Percentiles rank a stretch among this genome's conserved stretches.
These are phyloP conservation scores for Pangasius djambal DNA, from an alignment of 2,797 vertebrate species.

Conservation along the genomic window DNA sequence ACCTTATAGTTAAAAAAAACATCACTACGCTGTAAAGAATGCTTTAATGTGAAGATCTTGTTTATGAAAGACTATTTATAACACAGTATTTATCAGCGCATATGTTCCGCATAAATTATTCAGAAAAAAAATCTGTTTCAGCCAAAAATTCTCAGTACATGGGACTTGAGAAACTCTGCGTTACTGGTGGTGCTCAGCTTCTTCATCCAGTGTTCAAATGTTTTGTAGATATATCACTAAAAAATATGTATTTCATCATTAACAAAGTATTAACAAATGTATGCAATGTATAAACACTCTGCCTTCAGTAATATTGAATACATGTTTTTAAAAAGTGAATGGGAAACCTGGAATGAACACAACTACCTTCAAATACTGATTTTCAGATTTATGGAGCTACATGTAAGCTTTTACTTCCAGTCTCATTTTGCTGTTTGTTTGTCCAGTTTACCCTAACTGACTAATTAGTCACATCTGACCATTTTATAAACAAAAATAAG, in stretches of 20 bases:
- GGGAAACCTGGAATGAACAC: constrained; percentile 74
- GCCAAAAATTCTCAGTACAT: constrained; percentile 11
- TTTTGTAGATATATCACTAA: constrained; percentile 74
- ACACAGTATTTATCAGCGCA: constrained; percentile 17
- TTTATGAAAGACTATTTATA: background rate
- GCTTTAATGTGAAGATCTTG: constrained; percentile 8
- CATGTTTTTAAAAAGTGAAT: constrained; percentile 73
- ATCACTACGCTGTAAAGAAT: constrained; percentile 1
- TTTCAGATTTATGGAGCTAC: constrained; percentile 53
- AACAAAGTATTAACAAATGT: constrained; percentile 79
- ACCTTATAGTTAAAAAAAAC: background rate
- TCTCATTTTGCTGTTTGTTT: background rate
- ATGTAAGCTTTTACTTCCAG: background rate
- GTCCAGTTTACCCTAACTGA: background rate
- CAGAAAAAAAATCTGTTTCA: background rate
- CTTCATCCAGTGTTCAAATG: constrained; percentile 55
- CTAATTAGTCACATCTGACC: background rate
- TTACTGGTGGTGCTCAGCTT: constrained; percentile 46
- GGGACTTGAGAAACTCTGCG: background rate
- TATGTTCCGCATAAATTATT: background rate
- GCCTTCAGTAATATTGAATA: constrained; percentile 68
- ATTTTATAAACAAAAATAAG: background rate
- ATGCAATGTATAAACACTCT: constrained; percentile 75
- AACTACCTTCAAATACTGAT: constrained; percentile 72
- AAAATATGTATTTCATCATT: constrained; percentile 73